Percentiles rank a stretch among this genome's conserved stretches.
Evolutionary conservation across 2,797 vertebrate species (phyloP).

Genomic region (Orestias chungarensis): DNA sequence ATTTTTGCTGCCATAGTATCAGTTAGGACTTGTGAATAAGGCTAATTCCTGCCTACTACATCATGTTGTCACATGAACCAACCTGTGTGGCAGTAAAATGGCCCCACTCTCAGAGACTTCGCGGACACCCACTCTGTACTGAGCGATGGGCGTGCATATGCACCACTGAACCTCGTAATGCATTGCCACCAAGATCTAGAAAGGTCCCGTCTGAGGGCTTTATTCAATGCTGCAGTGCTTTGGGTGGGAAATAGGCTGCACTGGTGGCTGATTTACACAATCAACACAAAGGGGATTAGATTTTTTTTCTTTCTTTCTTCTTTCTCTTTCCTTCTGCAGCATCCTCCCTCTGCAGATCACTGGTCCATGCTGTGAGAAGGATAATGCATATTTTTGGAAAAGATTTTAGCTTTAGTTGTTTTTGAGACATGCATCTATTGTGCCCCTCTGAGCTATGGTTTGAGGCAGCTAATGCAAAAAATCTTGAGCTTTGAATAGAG

Average conservation of each 20-base stretch:
- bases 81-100: constrained; percentile 50
- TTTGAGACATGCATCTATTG: constrained; percentile 26
- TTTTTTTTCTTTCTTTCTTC: constrained; percentile 14
- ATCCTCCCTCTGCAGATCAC: constrained; percentile 31
- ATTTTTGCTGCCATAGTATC: constrained; percentile 19
- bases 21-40: constrained; percentile 57
- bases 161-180: constrained; percentile 76
- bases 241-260: constrained; percentile 68
- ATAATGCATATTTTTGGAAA: constrained; percentile 45
- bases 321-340: constrained; percentile 14
- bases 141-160: constrained; percentile 74
- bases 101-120: constrained; percentile 41
- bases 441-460: constrained; percentile 18
- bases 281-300: constrained; percentile 65
- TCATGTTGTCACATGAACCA: constrained; percentile 66
- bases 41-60: constrained; percentile 52
- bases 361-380: constrained; percentile 49
- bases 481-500: constrained; percentile 17
- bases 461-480: constrained; percentile 10
- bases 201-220: constrained; percentile 73
- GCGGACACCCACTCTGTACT: constrained; percentile 52
- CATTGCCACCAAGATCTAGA: constrained; percentile 74
- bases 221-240: constrained; percentile 70
- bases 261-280: constrained; percentile 70
- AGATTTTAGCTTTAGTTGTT: constrained; percentile 52